These are phyloP conservation scores for Heloderma charlesbogerti DNA, from an alignment of 2,113 vertebrate species.

Conservation along the genomic window DNA sequence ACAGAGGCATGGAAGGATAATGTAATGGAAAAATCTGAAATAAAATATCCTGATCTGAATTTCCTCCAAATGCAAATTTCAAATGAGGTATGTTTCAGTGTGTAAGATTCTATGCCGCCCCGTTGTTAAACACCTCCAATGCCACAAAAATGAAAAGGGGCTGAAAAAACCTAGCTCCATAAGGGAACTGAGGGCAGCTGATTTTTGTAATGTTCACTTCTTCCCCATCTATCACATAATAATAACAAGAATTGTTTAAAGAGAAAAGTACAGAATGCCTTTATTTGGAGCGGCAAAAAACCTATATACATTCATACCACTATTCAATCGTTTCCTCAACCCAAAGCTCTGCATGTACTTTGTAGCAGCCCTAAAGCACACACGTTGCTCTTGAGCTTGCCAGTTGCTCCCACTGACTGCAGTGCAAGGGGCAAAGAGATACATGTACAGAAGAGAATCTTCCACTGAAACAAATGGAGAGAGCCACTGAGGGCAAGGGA, in stretches of 20 bases:
- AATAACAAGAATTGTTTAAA: neutral
- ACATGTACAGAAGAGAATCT: neutral
- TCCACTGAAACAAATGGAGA: neutral
- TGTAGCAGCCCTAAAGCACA: neutral
- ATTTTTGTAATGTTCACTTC: neutral
- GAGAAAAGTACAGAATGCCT: neutral
- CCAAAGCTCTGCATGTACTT: neutral
- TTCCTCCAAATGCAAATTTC: slow-evolving; percentile 14
- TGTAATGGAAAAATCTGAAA: neutral
- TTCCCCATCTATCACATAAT: neutral
- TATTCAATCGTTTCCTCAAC: no score
- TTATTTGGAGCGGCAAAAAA: neutral
- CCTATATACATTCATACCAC: neutral
- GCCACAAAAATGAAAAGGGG: no score
- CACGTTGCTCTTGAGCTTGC: neutral
- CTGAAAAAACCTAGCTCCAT: neutral
- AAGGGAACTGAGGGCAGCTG: neutral
- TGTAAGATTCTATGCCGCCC: neutral
- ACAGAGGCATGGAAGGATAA: neutral
- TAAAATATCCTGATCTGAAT: neutral
- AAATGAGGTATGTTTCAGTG: neutral
- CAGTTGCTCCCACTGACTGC: neutral
- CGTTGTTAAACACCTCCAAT: neutral
- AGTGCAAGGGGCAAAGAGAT: no score
- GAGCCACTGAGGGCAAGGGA: neutral